phyloP scores from a whole-genome alignment of 2,797 vertebrate species.

The Myotis daubentonii region DNA sequence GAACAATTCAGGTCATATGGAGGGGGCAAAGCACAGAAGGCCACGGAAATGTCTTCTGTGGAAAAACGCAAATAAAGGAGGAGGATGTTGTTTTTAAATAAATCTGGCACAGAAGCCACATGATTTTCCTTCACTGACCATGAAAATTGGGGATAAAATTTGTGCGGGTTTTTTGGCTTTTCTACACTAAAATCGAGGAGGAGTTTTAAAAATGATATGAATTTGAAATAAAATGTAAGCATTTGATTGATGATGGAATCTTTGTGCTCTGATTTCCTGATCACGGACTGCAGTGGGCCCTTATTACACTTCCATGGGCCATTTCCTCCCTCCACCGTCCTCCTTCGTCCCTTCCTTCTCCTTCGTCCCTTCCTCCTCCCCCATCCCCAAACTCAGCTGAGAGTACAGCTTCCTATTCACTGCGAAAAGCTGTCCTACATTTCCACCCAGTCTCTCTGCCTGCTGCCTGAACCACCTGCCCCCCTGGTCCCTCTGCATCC shows the following conservation, averaged over 20 bases:
- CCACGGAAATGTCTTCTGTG: neutral
- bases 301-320: neutral
- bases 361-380: no score
- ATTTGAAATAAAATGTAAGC: constrained; percentile 2
- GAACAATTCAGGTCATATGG: neutral
- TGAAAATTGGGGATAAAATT: neutral
- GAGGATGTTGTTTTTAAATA: neutral
- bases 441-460: neutral
- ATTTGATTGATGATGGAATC: neutral
- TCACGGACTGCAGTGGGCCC: neutral
- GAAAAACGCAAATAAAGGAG: neutral
- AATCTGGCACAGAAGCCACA: neutral
- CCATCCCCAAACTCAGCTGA: neutral
- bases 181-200: neutral
- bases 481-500: no score
- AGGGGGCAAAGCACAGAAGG: neutral
- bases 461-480: neutral
- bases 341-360: no score
- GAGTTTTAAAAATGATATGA: neutral
- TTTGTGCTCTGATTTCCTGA: neutral
- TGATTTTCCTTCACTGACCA: neutral
- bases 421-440: neutral
- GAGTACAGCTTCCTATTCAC: neutral
- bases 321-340: neutral
- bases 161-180: neutral